A percentile compares a stretch with the other conserved stretches of the same genome.
These are phyloP conservation scores for Tinea pellionella DNA, from an alignment of 2,888 invertebrate species.

Conservation along the genomic window DNA sequence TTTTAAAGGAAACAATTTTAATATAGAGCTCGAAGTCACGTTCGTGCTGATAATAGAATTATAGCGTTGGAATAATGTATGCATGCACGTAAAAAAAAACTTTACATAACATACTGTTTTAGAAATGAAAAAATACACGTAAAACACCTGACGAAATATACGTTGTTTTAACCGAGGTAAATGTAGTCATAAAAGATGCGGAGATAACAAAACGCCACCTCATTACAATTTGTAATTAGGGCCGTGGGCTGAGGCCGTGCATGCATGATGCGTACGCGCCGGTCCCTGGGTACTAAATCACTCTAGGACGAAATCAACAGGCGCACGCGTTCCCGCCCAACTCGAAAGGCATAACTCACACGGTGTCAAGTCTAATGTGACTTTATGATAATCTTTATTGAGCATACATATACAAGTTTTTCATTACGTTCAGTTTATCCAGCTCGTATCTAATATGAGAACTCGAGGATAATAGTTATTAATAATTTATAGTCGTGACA, in stretches of 20 bases:
- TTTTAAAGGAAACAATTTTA: constrained; percentile 2
- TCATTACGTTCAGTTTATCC: not conserved
- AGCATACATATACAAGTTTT: not conserved
- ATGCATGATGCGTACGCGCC: constrained; percentile 26
- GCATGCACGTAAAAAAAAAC: too few species aligned
- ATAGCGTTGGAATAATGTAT: not conserved
- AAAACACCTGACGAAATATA: not conserved
- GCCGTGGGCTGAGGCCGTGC: constrained; percentile 40
- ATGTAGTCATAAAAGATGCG: constrained; percentile 6
- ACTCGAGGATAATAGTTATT: not conserved
- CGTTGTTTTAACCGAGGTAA: not conserved
- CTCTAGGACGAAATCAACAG: constrained; percentile 19
- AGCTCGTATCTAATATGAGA: constrained; percentile 1
- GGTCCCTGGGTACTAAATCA: constrained; percentile 57
- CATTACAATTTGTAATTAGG: constrained; percentile 66
- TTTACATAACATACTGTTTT: not conserved
- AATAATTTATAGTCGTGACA: constrained; percentile 4
- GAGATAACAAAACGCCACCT: constrained; percentile 24
- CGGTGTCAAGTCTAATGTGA: constrained; percentile 13
- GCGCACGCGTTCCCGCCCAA: constrained; percentile 21
- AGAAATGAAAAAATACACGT: not conserved
- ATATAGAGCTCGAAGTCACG: not conserved
- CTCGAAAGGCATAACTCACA: constrained; percentile 39
- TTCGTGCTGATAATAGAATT: not conserved
- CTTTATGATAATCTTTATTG: constrained; percentile 13